Base-by-base conservation (phyloP, 2,888 invertebrate species). In the Drosophila stalkeri region DNA sequence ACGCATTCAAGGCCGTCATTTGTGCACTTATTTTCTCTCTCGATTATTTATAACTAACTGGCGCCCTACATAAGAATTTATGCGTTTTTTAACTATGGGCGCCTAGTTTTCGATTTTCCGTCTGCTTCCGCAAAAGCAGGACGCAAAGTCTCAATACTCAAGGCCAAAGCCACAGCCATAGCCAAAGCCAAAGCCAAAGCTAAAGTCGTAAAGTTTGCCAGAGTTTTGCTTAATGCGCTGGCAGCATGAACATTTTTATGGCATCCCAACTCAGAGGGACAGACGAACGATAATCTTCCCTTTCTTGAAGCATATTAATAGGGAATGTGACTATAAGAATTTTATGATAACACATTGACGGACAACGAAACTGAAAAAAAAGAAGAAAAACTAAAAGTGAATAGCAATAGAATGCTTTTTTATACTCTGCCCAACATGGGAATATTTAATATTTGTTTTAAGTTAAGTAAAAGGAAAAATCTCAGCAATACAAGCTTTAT, bases 41-140 rank as follows among this genome's bases (percentile, higher is more conserved):
- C 51, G 59, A 72, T 79, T 87, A 87, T 84, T 89, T 84, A 89
- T 84, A 89, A 74, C 87, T 66, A 70, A 70, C 37, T 20, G 65
- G 60, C 78, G 78, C 73, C 71, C 74, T 68, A 75, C 81, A 89
- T 74, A 70, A 54, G 68, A 73, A 83, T 82, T 86, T 70, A 84
- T 76, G 68, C 64, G 79, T 75, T 73, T 84, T 81, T 74, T 86
- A 73, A 86, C 65, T 75, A 72, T 23, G 60, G 78, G 62, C 78
- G 78, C 81, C 80, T 65, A 75, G 69, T 68, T 60, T 64, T 33
- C 39, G 39, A 39, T 47, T 20, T 33, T 1, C 16, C 49, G 70
- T 75, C 52, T 69, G 69, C 75, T 68, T 76, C 76, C 66, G 63
- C 44, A 49, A 27, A 61, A 44, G 18, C 46, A 54, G 43, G 47